Conservation (phyloP, 2,888 invertebrate species). For the Ormyrus rosae region DNA sequence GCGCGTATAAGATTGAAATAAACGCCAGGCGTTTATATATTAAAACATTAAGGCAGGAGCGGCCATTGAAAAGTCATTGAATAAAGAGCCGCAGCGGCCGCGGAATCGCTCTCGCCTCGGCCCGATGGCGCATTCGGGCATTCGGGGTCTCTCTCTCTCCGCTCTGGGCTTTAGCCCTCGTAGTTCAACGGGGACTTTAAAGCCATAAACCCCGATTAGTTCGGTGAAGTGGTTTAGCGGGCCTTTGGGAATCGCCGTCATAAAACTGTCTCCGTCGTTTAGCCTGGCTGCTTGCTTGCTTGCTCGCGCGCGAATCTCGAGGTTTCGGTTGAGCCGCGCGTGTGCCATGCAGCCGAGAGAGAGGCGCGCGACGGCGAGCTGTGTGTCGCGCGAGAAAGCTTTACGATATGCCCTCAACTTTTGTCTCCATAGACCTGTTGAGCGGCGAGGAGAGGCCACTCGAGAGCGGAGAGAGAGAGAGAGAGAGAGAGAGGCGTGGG, state of each 20-base stretch:
- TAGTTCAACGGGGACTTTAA: constrained; percentile 53
- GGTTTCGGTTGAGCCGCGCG: constrained; percentile 39
- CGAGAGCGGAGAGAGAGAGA: constrained; percentile 4
- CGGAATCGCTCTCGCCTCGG: not conserved
- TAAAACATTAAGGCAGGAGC: constrained; percentile 15
- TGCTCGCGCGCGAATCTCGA: constrained; percentile 43
- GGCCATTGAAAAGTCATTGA: constrained; percentile 52
- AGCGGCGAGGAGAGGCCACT: constrained; percentile 26
- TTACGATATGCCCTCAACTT: constrained; percentile 48
- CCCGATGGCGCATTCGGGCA: constrained; percentile 12
- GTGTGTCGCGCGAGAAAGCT: constrained; percentile 13
- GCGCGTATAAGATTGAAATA: not conserved
- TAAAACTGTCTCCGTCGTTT: constrained; percentile 54
- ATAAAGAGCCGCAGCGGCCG: constrained; percentile 40
- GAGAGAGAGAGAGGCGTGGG: constrained; percentile 6
- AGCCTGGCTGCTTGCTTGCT: not conserved
- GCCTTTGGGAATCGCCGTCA: constrained; percentile 52
- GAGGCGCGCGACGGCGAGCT: too few relatives aligned
- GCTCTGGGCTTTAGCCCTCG: constrained; percentile 39
- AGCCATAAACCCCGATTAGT: constrained; percentile 57
- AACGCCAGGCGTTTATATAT: not conserved
- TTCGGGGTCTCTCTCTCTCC: not conserved
- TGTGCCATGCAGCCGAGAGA: too few relatives aligned
- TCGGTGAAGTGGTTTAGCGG: constrained; percentile 55
- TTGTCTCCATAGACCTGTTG: constrained; percentile 56